Base-by-base conservation (phyloP, 2,797 vertebrate genomes). In the Squalus acanthias region DNA sequence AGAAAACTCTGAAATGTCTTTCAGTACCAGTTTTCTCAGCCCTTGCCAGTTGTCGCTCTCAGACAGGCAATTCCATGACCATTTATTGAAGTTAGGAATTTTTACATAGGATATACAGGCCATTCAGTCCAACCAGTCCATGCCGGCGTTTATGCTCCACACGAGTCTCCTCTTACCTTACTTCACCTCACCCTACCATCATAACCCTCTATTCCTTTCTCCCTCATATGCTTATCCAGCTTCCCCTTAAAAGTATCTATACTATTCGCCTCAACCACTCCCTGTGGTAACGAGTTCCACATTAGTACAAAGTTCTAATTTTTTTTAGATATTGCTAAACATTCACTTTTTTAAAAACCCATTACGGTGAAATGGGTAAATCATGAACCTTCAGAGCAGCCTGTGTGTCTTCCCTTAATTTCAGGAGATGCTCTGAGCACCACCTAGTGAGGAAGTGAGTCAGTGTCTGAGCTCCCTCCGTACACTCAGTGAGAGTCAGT, bases 401-500 rank as follows among this genome's bases (percentile, higher is more conserved):
- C n/a, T 50, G 33, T 12, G 10, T 76, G 29, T 76, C 79, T 46
- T 24, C 46, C 82, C 22, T 85, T 85, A 85, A 50, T 22, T 50
- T 50, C 46, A 50, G 46, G 82, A 50, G 20, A 8, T 85, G 82
- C 57, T n/a, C 3, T 33, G 26, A 65, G 89, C 53, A 60, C 89
- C 89, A 92, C n/a, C 89, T 65, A 92, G 89, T n/a, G 89, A 65
- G 89, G 53, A n/a, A 65, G n/a, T n/a, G 15, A n/a, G 89, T 3
- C 57, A 65, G 17, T 65, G 57, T 65, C 1, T 15, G n/a, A n/a
- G n/a, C n/a, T n/a, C n/a, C n/a, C n/a, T n/a, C n/a, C n/a, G n/a
- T n/a, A 2, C 9, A 29, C 74, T 13, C 33, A 63, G 60, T 63
- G 6, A 13, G 74, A 85, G 82, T 22, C 82, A 50, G 39, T 50